phyloP scores from a whole-genome alignment of 2,797 vertebrate species.

The Coregonus sp. region DNA sequence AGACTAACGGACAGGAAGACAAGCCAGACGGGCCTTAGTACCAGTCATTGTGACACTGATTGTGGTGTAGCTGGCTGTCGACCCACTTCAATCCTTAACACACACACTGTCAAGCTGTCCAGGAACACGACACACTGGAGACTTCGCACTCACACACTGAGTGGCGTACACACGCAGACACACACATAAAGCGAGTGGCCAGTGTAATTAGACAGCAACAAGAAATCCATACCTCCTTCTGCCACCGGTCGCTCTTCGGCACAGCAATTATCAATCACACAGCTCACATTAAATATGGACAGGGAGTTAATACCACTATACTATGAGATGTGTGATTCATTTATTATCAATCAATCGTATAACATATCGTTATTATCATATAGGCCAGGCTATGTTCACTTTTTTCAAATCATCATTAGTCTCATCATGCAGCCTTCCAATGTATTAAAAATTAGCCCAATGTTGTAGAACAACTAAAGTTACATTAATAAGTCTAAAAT shows the following conservation, averaged over 20 bases:
- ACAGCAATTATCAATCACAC: background rate
- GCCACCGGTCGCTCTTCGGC: no score
- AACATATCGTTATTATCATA: no score
- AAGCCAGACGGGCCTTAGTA: background rate
- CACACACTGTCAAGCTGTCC: background rate
- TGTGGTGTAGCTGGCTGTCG: background rate
- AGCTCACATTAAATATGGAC: background rate
- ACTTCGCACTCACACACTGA: background rate
- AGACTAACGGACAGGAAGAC: slow-evolving; percentile 45
- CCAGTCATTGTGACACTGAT: background rate
- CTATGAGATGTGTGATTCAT: no score
- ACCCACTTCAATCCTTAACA: background rate
- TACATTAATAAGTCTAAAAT: no score
- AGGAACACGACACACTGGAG: background rate
- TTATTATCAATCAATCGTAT: no score
- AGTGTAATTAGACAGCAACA: background rate
- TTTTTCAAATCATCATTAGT: no score
- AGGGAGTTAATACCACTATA: background rate
- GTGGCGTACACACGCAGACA: slow-evolving; percentile 36
- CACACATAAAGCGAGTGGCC: slow-evolving; percentile 16
- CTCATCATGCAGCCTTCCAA: no score
- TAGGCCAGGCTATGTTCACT: no score
- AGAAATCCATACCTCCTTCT: no score
- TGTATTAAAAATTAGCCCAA: no score
- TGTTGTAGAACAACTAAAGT: no score